Conservation (phyloP, 1,140 invertebrate genomes). For the Sipha flava region DNA sequence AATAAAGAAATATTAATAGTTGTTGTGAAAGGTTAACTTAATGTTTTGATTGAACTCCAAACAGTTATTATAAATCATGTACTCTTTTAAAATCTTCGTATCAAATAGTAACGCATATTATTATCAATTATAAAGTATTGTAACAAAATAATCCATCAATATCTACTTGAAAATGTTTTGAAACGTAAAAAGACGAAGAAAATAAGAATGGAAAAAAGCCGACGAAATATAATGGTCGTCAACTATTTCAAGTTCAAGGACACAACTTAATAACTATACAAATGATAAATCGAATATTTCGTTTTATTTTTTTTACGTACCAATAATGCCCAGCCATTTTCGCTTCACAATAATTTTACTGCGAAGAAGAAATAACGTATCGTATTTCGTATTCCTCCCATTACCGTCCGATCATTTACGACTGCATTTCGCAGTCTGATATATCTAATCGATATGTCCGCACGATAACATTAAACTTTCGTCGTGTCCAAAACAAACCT, state of each 20-base stretch:
- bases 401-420: too few species aligned
- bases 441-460: too few species aligned
- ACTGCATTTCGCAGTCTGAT: too few species aligned
- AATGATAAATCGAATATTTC: neutral
- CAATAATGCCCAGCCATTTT: too few species aligned
- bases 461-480: too few species aligned
- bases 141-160: neutral
- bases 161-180: neutral
- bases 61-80: too few species aligned
- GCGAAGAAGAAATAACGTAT: too few species aligned
- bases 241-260: slow-evolving; percentile 25
- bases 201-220: neutral
- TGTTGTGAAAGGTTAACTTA: neutral
- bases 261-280: neutral
- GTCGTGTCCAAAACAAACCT: too few species aligned
- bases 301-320: neutral
- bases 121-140: neutral
- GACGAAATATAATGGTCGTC: neutral
- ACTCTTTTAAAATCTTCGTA: neutral
- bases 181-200: neutral
- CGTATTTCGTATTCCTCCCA: too few species aligned
- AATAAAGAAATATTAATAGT: neutral
- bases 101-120: neutral
- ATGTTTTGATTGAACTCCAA: neutral
- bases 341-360: too few species aligned